Evolutionary conservation across 2,113 vertebrate genomes (phyloP).

Genomic region (Dascyllus trimaculatus): DNA sequence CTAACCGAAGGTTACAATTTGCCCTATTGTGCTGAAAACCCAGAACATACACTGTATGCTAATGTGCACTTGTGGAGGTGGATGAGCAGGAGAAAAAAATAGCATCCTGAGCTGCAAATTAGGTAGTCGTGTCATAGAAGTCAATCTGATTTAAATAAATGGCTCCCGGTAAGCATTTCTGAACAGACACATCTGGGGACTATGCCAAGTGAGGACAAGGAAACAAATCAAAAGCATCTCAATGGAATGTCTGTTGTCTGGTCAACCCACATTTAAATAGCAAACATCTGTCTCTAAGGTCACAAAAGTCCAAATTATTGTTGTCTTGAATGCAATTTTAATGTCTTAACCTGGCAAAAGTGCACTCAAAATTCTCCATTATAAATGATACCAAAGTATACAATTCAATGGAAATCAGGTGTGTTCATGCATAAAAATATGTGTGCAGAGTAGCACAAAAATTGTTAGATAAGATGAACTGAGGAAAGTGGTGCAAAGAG

Average conservation of each 20-base stretch:
- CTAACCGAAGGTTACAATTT: constrained; percentile 18
- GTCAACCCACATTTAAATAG: constrained; percentile 26
- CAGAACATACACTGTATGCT: constrained; percentile 40
- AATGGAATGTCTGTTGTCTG: constrained; percentile 18
- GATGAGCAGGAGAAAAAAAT: not conserved
- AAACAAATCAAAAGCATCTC: constrained; percentile 38
- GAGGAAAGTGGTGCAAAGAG: constrained; percentile 19
- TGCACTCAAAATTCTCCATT: not conserved
- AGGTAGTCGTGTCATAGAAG: constrained; percentile 54
- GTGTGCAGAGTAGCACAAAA: not conserved
- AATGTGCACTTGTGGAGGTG: constrained; percentile 58
- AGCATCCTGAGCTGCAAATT: constrained; percentile 60
- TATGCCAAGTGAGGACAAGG: constrained; percentile 40
- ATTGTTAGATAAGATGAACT: constrained; percentile 28
- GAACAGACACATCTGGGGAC: constrained; percentile 39
- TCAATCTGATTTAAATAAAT: constrained; percentile 65
- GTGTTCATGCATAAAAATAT: not conserved
- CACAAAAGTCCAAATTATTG: not conserved
- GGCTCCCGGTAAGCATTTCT: constrained; percentile 35
- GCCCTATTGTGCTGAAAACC: constrained; percentile 27
- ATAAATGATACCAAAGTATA: not conserved
- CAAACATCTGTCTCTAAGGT: constrained; percentile 6
- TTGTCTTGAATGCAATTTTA: not conserved
- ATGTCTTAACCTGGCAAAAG: not conserved
- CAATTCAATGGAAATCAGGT: not conserved